Evolutionary conservation across 2,113 vertebrate species (phyloP), one percentile per base, ranked within the genome.

Genomic region (Epinephelus cyanopodus): DNA sequence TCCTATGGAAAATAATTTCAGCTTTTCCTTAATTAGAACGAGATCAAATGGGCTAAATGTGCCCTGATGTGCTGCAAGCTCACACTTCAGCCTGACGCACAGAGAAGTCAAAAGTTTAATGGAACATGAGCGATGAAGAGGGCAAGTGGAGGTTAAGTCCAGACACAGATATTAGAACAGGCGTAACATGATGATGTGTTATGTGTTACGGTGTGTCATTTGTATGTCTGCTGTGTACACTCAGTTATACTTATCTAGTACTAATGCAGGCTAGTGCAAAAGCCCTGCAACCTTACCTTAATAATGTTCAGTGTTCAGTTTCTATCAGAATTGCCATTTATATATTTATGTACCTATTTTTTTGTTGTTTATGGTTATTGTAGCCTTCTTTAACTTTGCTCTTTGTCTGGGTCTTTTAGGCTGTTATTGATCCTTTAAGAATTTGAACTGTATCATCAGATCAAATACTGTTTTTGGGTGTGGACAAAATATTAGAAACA

Each of bases 21-120:
- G 57, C 42, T 48, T 62, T 45, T 62, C 53, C 68, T 57, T 83
- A 85, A 88, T 90, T 87, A 76, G 57, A 66, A 63, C 33, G 13
- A 60, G 70, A 83, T 86, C 47, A 74, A 83, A 79, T 69, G 56
- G n/a, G n/a, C 70, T 57, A 21, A 21, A 53, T 23, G 68, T 62
- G 50, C 62, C 60, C 37, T 29, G 29, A 29, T 29, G 29, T 29
- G 29, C 29, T 29, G 29, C 29, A 29, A 29, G 29, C 29, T 29
- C 29, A 29, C 29, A 29, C 29, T 39, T 75, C 57, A 27, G 45
- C 45, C 21, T 33, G 71, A 77, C 27, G 2, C 47, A 68, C 17
- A 39, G 37, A 67, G 25, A 74, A 76, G 67, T 69, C 58, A 64
- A 77, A 65, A 79, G 27, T 72, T 60, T 64, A 66, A 57, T 60